These are phyloP conservation scores for Sebastes goodei DNA, from an alignment of 2,797 vertebrate species.

Conservation along the genomic window DNA sequence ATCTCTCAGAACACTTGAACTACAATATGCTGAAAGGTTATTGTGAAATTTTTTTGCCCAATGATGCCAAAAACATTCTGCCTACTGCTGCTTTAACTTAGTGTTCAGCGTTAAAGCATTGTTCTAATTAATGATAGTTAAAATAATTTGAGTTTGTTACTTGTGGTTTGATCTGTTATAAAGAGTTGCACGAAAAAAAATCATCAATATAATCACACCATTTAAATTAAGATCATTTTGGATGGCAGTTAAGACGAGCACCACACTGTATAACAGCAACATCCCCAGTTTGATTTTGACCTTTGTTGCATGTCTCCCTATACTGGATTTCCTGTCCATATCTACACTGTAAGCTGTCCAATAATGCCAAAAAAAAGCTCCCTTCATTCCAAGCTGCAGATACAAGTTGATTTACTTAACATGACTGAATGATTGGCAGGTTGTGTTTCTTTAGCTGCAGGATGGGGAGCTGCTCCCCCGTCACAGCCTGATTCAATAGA, in stretches of 20 bases:
- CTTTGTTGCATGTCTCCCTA: not conserved
- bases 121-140: not conserved
- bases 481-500: constrained; percentile 55
- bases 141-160: not conserved
- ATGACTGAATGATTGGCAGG: constrained; percentile 35
- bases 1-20: too few species aligned
- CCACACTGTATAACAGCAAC: not conserved
- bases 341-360: not conserved
- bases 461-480: constrained; percentile 7
- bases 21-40: too few species aligned
- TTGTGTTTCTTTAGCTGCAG: constrained; percentile 19
- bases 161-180: not conserved
- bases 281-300: not conserved
- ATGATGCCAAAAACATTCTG: not conserved
- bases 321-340: not conserved
- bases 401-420: constrained; percentile 1
- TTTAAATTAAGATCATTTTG: not conserved
- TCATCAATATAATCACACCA: not conserved
- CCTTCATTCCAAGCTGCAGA: not conserved
- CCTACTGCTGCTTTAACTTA: not conserved
- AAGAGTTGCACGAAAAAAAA: not conserved
- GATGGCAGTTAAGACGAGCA: not conserved
- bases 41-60: too few species aligned
- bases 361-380: not conserved
- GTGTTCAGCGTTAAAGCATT: not conserved